Percentiles rank a stretch among this genome's conserved stretches.
Conservation (phyloP, 2,888 invertebrate species). For the Pseudococcus longispinus region DNA sequence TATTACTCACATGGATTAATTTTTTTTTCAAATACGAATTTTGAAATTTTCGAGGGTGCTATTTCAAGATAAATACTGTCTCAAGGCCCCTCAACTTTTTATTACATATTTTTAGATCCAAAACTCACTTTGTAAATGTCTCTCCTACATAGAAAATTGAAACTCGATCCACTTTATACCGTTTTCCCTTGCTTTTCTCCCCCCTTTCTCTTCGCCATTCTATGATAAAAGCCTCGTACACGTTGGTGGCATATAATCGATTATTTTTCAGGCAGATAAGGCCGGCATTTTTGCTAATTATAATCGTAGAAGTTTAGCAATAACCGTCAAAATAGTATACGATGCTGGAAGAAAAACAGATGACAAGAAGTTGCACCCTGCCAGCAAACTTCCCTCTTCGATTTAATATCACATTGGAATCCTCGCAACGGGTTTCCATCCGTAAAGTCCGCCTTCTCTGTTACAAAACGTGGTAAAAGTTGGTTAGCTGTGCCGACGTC, state of each 20-base stretch:
- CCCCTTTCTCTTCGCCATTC: neutral
- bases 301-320: neutral
- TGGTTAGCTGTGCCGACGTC: neutral
- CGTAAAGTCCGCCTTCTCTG: neutral
- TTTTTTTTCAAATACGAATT: no score
- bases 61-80: no score
- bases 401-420: conserved; percentile 16
- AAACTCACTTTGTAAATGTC: no score
- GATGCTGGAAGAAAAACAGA: conserved; percentile 17
- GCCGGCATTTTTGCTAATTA: neutral
- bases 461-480: neutral
- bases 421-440: neutral
- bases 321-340: conserved; percentile 1
- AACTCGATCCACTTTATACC: neutral
- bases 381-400: neutral
- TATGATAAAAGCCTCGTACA: neutral
- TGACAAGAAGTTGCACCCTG: neutral
- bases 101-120: no score
- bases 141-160: neutral
- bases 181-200: neutral
- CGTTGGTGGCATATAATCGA: neutral
- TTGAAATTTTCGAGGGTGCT: no score
- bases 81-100: no score
- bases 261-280: neutral
- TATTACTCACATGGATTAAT: no score